phyloP scores from a whole-genome alignment of 1,140 invertebrate species.

The Diabrotica undecimpunctata region DNA sequence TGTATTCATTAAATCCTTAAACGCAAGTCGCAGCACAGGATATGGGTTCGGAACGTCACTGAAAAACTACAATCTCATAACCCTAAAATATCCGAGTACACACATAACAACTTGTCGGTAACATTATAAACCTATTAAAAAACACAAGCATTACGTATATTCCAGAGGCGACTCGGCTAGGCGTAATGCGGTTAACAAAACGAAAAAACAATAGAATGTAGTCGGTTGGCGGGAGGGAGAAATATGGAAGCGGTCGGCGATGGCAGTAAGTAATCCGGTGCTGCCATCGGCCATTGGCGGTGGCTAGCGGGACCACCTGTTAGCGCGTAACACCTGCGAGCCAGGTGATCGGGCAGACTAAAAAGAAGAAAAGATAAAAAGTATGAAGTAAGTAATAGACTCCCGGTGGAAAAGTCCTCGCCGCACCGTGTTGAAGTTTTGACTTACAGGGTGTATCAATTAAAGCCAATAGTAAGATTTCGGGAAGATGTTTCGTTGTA shows the following conservation, averaged over 20 bases:
- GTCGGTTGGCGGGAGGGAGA: neutral
- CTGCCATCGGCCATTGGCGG: slow-evolving; percentile 1
- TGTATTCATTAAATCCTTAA: no score
- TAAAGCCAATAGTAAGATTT: no score
- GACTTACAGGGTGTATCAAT: neutral
- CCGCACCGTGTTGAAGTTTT: neutral
- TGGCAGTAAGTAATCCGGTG: neutral
- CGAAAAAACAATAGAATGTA: neutral
- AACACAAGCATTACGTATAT: no score
- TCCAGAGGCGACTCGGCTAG: no score
- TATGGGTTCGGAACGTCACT: no score
- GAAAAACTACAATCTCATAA: no score
- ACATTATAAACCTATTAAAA: no score
- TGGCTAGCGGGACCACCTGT: neutral
- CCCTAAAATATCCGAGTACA: no score
- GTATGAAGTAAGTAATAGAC: slow-evolving; percentile 2
- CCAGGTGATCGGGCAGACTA: neutral
- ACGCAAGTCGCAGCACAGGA: no score
- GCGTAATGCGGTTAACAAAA: neutral
- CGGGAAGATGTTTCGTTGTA: no score
- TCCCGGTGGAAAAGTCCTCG: neutral
- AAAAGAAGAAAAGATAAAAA: neutral
- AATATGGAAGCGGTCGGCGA: neutral
- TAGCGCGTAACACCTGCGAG: neutral
- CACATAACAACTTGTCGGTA: no score